A percentile compares a stretch with the other conserved stretches of the same genome.
These are phyloP conservation scores for Serrognathus titanus DNA, from an alignment of 2,888 invertebrate genomes.

Conservation along the genomic window DNA sequence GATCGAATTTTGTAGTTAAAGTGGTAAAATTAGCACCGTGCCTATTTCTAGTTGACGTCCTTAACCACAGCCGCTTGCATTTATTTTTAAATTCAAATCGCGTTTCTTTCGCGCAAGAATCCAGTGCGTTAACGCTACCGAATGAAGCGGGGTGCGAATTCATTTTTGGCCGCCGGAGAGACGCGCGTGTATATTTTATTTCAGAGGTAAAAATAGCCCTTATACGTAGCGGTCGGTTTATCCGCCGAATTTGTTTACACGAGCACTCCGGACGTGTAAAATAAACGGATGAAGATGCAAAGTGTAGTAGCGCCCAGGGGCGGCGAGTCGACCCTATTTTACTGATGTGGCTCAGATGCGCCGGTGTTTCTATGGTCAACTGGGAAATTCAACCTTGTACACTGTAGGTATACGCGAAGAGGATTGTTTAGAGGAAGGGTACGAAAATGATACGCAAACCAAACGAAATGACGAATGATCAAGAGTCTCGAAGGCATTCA, in stretches of 20 bases:
- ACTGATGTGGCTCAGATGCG: not conserved
- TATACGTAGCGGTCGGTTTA: not conserved
- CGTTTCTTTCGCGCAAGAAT: too few species aligned
- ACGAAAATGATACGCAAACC: not conserved
- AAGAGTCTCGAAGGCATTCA: too few species aligned
- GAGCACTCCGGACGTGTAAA: conserved; percentile 6
- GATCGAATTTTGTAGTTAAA: too few species aligned
- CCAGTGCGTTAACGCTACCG: too few species aligned
- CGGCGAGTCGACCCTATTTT: conserved; percentile 1
- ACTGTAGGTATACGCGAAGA: too few species aligned
- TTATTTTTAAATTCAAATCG: too few species aligned
- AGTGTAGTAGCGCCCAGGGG: not conserved
- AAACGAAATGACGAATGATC: not conserved
- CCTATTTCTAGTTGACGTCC: too few species aligned
- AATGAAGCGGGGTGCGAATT: too few species aligned
- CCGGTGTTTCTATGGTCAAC: not conserved
- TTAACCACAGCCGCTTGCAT: too few species aligned
- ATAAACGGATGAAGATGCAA: conserved; percentile 4
- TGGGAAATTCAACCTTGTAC: not conserved
- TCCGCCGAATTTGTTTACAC: conserved; percentile 7
- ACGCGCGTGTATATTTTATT: too few species aligned
- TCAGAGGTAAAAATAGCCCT: not conserved
- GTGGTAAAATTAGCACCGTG: too few species aligned
- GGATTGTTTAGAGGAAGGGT: not conserved
- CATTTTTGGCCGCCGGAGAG: too few species aligned